phyloP scores from a whole-genome alignment of 2,113 vertebrate genomes.

The Lepidothrix coronata region DNA sequence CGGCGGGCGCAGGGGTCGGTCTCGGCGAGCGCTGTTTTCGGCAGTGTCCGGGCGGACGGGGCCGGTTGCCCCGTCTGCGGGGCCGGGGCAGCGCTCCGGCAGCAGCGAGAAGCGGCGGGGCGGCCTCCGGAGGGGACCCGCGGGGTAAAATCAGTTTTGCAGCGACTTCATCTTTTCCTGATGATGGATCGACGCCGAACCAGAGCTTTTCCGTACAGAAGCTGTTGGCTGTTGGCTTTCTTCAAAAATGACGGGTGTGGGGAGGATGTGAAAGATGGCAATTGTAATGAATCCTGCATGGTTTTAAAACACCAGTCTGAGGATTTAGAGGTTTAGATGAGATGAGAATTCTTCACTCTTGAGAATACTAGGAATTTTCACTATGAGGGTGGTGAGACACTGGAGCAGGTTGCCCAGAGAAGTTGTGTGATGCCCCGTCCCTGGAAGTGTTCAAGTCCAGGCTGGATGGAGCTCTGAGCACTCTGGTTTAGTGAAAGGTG shows the following conservation, averaged over 20 bases:
- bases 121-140: neutral
- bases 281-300: accelerated
- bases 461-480: neutral
- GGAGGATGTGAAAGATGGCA: accelerated
- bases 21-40: neutral
- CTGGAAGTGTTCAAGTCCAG: neutral
- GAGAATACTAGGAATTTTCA: neutral
- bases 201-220: neutral
- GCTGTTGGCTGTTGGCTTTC: neutral
- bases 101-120: neutral
- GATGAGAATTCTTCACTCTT: neutral
- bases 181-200: neutral
- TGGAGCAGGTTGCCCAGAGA: neutral
- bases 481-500: neutral
- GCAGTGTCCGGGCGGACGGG: neutral
- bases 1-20: neutral
- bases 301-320: neutral
- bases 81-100: neutral
- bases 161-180: neutral
- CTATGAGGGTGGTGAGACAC: neutral
- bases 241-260: accelerated
- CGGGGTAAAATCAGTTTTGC: neutral
- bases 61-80: neutral
- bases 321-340: neutral
- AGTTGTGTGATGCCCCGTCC: neutral